A percentile compares a stretch with the other conserved stretches of the same genome.
Conservation (phyloP, 2,888 invertebrate genomes). For the Proisotoma minuta region DNA sequence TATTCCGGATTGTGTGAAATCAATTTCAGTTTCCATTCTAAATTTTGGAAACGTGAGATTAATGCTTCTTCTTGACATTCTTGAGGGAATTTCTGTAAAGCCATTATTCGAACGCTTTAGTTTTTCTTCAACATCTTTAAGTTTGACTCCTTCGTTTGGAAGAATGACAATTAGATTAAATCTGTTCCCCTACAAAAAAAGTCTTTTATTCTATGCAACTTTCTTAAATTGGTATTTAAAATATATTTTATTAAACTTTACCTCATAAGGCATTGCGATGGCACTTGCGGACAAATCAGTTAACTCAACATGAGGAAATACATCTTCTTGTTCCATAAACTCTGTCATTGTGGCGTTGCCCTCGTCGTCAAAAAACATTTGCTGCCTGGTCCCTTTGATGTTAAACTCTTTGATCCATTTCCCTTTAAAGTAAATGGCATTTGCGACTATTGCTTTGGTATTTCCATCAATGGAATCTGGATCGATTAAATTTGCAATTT, state of each 20-base stretch:
- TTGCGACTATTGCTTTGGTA: constrained; percentile 9
- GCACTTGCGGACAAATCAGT: constrained; percentile 11
- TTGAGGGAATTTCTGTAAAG: constrained; percentile 4
- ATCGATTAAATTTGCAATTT: constrained; percentile 9
- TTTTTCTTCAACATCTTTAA: constrained; percentile 4
- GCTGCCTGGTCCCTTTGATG: background rate
- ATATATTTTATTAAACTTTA: background rate
- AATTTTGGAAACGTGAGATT: constrained; percentile 14
- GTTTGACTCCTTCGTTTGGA: constrained; percentile 8
- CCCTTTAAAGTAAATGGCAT: constrained; percentile 17
- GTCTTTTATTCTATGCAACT: background rate
- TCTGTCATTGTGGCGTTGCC: background rate
- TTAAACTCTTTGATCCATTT: constrained; percentile 17
- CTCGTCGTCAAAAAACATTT: background rate
- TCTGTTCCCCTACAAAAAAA: constrained; percentile 9
- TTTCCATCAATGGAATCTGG: constrained; percentile 1
- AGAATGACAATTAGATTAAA: constrained; percentile 16
- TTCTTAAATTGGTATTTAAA: background rate
- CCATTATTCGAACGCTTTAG: background rate
- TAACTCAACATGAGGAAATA: constrained; percentile 5
- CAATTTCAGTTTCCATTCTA: constrained; percentile 8
- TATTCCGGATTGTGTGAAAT: background rate
- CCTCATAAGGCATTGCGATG: constrained; percentile 14
- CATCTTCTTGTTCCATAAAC: constrained; percentile 20
- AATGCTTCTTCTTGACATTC: constrained; percentile 5